phyloP scores from a whole-genome alignment of 2,113 vertebrate species.

The Okapia johnstoni region DNA sequence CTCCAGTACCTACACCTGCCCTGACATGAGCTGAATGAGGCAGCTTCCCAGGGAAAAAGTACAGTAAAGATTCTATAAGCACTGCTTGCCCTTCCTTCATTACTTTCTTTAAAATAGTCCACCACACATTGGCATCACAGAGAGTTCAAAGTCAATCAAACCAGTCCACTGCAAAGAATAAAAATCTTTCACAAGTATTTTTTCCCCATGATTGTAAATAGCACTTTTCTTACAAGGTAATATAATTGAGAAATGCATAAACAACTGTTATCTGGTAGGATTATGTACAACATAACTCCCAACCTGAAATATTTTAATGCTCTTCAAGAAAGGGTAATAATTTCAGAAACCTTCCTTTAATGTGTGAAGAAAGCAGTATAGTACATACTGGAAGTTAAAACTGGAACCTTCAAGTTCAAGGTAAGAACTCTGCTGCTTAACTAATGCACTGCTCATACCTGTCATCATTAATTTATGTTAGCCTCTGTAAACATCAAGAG shows the following conservation, averaged over 20 bases:
- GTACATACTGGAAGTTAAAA: conserved; percentile 78
- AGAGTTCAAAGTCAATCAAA: conserved; percentile 65
- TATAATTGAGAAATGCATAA: conserved; percentile 57
- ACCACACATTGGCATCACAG: conserved; percentile 15
- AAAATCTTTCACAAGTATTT: neutral
- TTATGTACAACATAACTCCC: neutral
- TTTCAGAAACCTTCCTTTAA: conserved; percentile 71
- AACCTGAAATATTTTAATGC: conserved; percentile 62
- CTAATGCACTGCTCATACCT: conserved; percentile 87
- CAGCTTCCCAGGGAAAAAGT: conserved; percentile 43
- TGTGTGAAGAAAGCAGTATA: conserved; percentile 65
- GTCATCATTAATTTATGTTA: conserved; percentile 91
- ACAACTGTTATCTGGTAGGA: conserved; percentile 53
- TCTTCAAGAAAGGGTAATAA: conserved; percentile 58
- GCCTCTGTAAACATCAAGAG: conserved; percentile 89
- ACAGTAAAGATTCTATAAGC: conserved; percentile 45
- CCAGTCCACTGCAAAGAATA: conserved; percentile 13
- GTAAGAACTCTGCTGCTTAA: conserved; percentile 84
- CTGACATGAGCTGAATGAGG: conserved; percentile 75
- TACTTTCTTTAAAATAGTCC: conserved; percentile 27
- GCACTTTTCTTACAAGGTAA: neutral
- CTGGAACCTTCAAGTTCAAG: conserved; percentile 84
- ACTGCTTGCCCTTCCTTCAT: conserved; percentile 31
- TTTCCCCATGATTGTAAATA: conserved; percentile 15
- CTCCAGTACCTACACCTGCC: conserved; percentile 60